These are phyloP conservation scores for Vannuccia rotundouncinata DNA, from an alignment of 2,888 invertebrate species.

Conservation along the genomic window DNA sequence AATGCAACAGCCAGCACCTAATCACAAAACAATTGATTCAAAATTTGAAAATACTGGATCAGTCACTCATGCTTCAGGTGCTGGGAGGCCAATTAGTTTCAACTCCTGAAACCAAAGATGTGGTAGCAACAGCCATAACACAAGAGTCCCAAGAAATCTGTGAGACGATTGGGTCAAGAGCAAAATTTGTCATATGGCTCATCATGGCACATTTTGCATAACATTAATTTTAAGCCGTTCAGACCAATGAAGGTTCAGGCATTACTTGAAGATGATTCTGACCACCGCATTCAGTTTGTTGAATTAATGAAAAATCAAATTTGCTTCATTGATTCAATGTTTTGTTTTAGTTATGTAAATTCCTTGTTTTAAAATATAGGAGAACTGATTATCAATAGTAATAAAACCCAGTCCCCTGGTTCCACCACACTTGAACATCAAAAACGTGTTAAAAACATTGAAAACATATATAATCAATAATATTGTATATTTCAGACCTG, in stretches of 20 bases:
- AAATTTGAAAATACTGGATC: neutral
- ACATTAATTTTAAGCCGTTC: conserved; percentile 4
- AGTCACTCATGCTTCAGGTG: neutral
- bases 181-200: conserved; percentile 5
- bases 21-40: neutral
- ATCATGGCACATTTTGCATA: conserved; percentile 12
- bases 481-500: too few species aligned
- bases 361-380: too few species aligned
- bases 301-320: conserved; percentile 11
- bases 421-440: too few species aligned
- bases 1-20: neutral
- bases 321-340: neutral
- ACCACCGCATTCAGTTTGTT: neutral
- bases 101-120: neutral
- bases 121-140: conserved; percentile 22
- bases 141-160: neutral
- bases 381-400: too few species aligned
- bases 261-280: conserved; percentile 26
- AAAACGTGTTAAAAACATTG: too few species aligned
- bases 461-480: too few species aligned
- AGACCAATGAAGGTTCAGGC: conserved; percentile 16
- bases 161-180: neutral
- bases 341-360: too few species aligned
- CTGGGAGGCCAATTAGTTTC: neutral
- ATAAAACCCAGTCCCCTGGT: too few species aligned